A percentile compares a stretch with the other conserved stretches of the same genome.
These are phyloP conservation scores for Triplophysa siluroides DNA, from an alignment of 2,113 vertebrate genomes.

Conservation along the genomic window DNA sequence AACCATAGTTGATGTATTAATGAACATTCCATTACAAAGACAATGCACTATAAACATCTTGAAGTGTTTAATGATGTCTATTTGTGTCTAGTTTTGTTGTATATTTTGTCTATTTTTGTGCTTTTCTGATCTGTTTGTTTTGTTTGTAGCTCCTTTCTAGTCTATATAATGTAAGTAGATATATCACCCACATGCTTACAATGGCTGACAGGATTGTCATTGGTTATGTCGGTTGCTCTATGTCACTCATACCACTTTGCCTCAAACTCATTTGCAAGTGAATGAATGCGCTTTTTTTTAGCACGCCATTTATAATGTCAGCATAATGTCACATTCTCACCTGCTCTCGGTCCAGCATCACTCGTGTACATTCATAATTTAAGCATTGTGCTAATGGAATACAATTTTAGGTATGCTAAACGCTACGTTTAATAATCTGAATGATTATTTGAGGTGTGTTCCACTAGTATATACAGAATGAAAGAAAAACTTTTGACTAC, in stretches of 20 bases:
- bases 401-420: slow-evolving; percentile 55
- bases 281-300: slow-evolving; percentile 50
- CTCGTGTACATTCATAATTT: slow-evolving; percentile 44
- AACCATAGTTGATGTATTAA: too few species aligned
- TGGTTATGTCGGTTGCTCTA: neutral
- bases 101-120: neutral
- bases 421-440: slow-evolving; percentile 44
- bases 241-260: neutral
- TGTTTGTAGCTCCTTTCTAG: neutral
- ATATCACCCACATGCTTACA: neutral
- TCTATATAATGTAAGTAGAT: neutral
- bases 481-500: too few species aligned
- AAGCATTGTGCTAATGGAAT: slow-evolving; percentile 64
- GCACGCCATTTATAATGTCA: slow-evolving; percentile 63
- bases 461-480: neutral
- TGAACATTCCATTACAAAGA: neutral
- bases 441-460: slow-evolving; percentile 34
- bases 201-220: neutral
- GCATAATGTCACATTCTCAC: slow-evolving; percentile 70
- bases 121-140: neutral
- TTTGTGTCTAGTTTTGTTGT: neutral
- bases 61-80: neutral
- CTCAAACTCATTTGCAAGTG: slow-evolving; percentile 33
- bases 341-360: slow-evolving; percentile 59
- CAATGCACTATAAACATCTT: neutral